Conservation (phyloP, 2,888 invertebrate species). For the Cyclophora albipunctata region DNA sequence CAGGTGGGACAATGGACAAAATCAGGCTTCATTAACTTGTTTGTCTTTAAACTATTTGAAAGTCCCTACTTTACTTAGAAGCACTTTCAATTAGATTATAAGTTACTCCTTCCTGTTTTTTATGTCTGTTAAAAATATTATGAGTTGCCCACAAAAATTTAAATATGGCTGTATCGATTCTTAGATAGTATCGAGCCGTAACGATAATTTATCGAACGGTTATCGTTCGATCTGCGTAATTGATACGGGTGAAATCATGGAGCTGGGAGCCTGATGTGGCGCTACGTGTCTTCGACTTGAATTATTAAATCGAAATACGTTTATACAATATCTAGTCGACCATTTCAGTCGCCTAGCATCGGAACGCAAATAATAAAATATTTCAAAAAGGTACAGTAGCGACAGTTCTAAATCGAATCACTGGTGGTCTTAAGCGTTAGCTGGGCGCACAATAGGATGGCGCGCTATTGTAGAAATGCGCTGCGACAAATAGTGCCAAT, state of each 20-base stretch:
- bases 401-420: slow-evolving; percentile 16
- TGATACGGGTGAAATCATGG: slow-evolving; percentile 54
- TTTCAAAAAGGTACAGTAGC: neutral
- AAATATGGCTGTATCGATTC: slow-evolving; percentile 35
- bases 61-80: no score
- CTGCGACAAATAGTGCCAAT: slow-evolving; percentile 57
- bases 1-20: slow-evolving; percentile 22
- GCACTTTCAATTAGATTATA: no score
- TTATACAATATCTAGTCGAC: neutral
- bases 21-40: slow-evolving; percentile 20
- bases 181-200: slow-evolving; percentile 43
- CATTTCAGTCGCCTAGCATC: neutral
- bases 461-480: slow-evolving; percentile 31
- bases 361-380: no score
- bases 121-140: no score
- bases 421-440: slow-evolving; percentile 30
- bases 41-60: slow-evolving; percentile 14
- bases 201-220: slow-evolving; percentile 57
- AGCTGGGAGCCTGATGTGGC: slow-evolving; percentile 30
- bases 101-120: no score
- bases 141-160: slow-evolving; percentile 26
- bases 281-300: slow-evolving; percentile 29
- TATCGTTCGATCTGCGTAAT: slow-evolving; percentile 65
- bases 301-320: slow-evolving; percentile 11
- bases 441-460: slow-evolving; percentile 22